phyloP scores from a whole-genome alignment of 2,888 invertebrate species.

The Campoplex nolae region DNA sequence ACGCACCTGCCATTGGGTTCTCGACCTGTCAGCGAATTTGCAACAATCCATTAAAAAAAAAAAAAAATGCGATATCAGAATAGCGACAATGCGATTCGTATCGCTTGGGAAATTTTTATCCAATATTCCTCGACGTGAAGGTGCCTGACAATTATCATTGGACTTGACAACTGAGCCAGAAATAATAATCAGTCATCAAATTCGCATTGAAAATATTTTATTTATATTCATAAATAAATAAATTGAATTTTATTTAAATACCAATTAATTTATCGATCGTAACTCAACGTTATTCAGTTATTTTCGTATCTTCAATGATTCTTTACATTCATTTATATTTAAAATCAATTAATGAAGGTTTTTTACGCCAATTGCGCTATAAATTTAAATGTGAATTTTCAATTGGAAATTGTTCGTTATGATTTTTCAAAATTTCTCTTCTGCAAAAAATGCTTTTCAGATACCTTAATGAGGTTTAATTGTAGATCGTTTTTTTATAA shows the following conservation, averaged over 20 bases:
- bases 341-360: too few relatives aligned
- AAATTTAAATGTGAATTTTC: too few relatives aligned
- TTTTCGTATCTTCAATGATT: background rate
- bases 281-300: background rate
- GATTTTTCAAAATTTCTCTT: too few relatives aligned
- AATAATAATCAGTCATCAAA: too few relatives aligned
- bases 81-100: constrained; percentile 6
- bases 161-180: background rate
- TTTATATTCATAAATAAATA: too few relatives aligned
- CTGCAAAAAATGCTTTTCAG: too few relatives aligned
- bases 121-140: background rate
- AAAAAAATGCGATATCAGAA: background rate
- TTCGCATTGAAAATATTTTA: too few relatives aligned
- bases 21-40: constrained; percentile 73
- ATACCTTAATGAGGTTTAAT: too few relatives aligned
- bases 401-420: background rate
- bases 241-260: too few relatives aligned
- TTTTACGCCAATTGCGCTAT: too few relatives aligned
- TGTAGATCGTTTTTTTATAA: background rate
- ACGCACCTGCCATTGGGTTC: constrained; percentile 81
- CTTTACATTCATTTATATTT: too few relatives aligned
- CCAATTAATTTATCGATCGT: too few relatives aligned
- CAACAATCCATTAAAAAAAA: constrained; percentile 1
- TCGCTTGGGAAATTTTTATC: constrained; percentile 33
- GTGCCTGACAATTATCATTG: background rate